Conservation (phyloP, 2,888 invertebrate genomes). For the Erebia ligea region DNA sequence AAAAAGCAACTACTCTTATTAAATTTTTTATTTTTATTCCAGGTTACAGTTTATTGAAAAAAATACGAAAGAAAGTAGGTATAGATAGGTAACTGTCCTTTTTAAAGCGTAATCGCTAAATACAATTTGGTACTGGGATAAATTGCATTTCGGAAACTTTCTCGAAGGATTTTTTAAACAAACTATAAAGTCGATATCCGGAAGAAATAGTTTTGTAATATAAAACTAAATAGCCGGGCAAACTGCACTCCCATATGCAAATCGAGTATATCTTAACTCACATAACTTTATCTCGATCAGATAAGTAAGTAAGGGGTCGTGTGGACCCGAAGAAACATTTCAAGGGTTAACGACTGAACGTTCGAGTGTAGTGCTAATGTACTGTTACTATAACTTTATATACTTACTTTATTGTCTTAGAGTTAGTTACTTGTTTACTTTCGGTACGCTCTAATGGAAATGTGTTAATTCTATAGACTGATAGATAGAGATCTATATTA, state of each 20-base stretch:
- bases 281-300: slow-evolving; percentile 55
- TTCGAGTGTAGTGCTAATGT: slow-evolving; percentile 66
- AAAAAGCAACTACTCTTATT: background rate
- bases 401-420: background rate
- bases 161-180: background rate
- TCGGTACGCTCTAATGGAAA: background rate
- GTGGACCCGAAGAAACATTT: slow-evolving; percentile 55
- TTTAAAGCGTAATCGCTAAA: too few species aligned
- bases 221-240: background rate
- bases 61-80: too few species aligned
- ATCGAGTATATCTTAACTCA: background rate
- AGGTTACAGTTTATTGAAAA: background rate
- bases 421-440: slow-evolving; percentile 13
- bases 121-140: too few species aligned
- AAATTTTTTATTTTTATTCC: background rate
- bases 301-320: slow-evolving; percentile 54
- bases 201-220: background rate
- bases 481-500: too few species aligned
- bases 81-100: too few species aligned
- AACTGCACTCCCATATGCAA: background rate
- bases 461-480: too few species aligned
- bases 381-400: slow-evolving; percentile 49
- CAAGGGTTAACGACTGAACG: slow-evolving; percentile 47
- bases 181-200: too few species aligned
- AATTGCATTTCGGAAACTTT: background rate